A percentile compares a stretch with the other conserved stretches of the same genome.
Conservation (phyloP, 2,888 invertebrate species). For the Anodontia alba region DNA sequence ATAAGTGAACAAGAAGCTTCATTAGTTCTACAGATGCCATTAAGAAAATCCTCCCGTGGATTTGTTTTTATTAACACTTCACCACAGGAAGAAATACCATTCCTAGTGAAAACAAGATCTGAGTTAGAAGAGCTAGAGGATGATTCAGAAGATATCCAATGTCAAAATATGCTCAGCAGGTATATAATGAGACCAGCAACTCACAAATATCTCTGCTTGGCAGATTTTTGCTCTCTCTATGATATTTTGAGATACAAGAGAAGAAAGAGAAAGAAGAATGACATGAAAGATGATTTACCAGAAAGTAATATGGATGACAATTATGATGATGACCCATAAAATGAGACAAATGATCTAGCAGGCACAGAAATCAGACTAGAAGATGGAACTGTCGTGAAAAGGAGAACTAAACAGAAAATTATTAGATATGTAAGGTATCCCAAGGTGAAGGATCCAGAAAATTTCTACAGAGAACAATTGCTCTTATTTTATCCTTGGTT, state of each 20-base stretch:
- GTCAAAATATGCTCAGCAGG: too few relatives aligned
- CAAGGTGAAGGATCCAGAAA: too few relatives aligned
- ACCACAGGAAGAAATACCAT: not conserved
- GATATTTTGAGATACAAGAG: conserved; percentile 2
- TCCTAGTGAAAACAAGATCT: not conserved
- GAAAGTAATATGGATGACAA: conserved; percentile 10
- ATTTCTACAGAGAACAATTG: too few relatives aligned
- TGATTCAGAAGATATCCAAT: conserved; percentile 16
- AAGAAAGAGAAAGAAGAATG: not conserved
- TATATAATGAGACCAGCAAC: not conserved
- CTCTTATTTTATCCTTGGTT: too few relatives aligned
- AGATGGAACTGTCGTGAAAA: not conserved
- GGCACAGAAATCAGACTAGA: not conserved
- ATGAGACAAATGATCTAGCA: not conserved
- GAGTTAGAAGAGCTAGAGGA: not conserved
- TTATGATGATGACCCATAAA: conserved; percentile 8
- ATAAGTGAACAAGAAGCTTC: conserved; percentile 13
- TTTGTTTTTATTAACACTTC: not conserved
- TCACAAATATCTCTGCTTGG: too few relatives aligned
- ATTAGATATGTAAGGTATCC: conserved; percentile 2
- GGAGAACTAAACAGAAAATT: not conserved
- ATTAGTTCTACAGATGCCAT: not conserved
- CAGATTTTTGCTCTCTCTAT: not conserved
- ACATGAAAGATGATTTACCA: too few relatives aligned
- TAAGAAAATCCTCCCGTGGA: not conserved